phyloP scores from a whole-genome alignment of 2,797 vertebrate species.

The Trachurus trachurus region DNA sequence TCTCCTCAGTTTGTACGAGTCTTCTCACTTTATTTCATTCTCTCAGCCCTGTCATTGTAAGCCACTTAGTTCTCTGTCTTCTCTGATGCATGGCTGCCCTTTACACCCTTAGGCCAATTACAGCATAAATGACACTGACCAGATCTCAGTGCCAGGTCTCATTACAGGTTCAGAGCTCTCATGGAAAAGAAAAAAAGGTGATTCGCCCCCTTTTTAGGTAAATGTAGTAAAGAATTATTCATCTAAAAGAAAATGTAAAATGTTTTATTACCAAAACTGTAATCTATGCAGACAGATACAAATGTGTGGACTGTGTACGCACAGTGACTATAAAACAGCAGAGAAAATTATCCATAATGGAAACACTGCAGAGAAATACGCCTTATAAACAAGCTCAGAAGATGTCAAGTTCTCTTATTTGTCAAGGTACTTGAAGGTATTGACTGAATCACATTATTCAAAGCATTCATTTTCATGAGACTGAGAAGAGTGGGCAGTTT shows the following conservation, averaged over 20 bases:
- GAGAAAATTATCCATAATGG: slow-evolving; percentile 55
- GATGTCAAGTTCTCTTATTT: slow-evolving; percentile 63
- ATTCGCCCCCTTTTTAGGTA: slow-evolving; percentile 31
- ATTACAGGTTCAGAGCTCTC: slow-evolving; percentile 75
- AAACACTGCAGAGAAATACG: slow-evolving; percentile 62
- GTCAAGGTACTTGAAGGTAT: slow-evolving; percentile 60
- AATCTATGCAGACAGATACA: slow-evolving; percentile 26
- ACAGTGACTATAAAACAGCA: slow-evolving; percentile 45
- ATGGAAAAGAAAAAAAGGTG: slow-evolving; percentile 53
- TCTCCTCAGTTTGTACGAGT: slow-evolving; percentile 3
- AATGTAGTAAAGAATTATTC: slow-evolving; percentile 1
- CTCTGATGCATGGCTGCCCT: slow-evolving; percentile 78
- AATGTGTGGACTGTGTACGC: slow-evolving; percentile 29
- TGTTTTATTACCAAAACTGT: slow-evolving; percentile 28
- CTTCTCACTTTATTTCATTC: slow-evolving; percentile 21
- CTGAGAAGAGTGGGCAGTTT: slow-evolving; percentile 53
- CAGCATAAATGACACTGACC: slow-evolving; percentile 82
- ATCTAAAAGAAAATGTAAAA: slow-evolving; percentile 41
- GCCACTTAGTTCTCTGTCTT: slow-evolving; percentile 66
- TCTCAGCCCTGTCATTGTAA: slow-evolving; percentile 60
- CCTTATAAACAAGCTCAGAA: slow-evolving; percentile 60
- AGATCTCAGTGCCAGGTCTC: slow-evolving; percentile 69
- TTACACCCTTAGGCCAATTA: slow-evolving; percentile 85
- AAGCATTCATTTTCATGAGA: slow-evolving; percentile 66
- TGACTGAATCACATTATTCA: slow-evolving; percentile 68